Base-by-base conservation (phyloP, 53 echinoderm and acorn worm species). In the Holothuria leucospilota region DNA sequence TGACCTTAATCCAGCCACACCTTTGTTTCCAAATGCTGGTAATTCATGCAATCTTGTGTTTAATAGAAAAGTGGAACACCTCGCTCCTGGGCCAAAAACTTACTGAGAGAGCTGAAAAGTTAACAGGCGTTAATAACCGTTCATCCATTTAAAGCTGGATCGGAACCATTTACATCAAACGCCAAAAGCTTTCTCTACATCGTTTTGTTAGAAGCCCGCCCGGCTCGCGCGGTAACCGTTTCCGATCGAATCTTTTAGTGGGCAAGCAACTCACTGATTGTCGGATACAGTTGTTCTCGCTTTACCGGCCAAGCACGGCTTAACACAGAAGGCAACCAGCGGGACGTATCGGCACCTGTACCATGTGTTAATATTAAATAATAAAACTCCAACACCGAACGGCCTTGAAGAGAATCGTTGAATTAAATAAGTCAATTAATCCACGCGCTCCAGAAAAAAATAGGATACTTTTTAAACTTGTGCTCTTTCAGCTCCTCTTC, bases 281-380 rank as follows among this genome's bases (percentile, higher is more conserved):
- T 24, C 16, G 75, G 75, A 75, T 75, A 52, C 75, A 21, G 46
- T 75, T 51, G 75, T 75, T 75, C 51, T 75, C 75, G 75, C 75
- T 75, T 75, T 75, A 52, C 52, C 28, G 75, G 41, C 27, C 39
- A 23, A 49, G 75, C 21, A 75, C 24, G 27, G 75, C 75, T 51
- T 75, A 75, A 51, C 75, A 52, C 75, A 75, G 52, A 52, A 51
- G 51, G 75, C 18, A 75, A 75, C 75, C 75, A 75, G 75, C 75
- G 75, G 75, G 75, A 52, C 25, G 75, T 25, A 51, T 4, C 51
- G 25, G 51, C 75, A 75, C 75, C 75, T 75, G 75, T 28, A 46
- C 75, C 75, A 75, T 75, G 75, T 75, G 75, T 51, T 75, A 24
- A 75, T 40, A 75, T 75, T 75, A 75, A 75, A 75, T 75, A 40